These are phyloP conservation scores for Smutsia gigantea DNA, from an alignment of 2,797 vertebrate species.

Conservation along the genomic window DNA sequence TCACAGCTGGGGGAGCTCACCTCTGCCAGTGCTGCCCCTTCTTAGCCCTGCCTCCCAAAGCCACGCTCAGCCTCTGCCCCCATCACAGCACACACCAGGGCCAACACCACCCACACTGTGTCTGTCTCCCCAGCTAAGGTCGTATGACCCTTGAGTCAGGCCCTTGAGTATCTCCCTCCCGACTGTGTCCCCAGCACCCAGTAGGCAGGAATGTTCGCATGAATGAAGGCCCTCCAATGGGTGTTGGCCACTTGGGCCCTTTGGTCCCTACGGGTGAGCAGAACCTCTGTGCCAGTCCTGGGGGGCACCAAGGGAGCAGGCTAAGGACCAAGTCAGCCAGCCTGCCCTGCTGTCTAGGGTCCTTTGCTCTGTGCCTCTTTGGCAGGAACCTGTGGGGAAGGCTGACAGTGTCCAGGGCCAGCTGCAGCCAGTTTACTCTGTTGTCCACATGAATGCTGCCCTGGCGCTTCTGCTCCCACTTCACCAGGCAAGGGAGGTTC, in stretches of 20 bases:
- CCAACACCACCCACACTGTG: not conserved
- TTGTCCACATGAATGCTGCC: not conserved
- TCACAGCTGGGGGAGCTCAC: not conserved
- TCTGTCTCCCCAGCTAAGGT: not conserved
- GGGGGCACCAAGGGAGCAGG: not conserved
- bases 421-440: accelerated
- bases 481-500: not conserved
- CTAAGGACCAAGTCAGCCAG: not conserved
- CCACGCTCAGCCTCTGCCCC: not conserved
- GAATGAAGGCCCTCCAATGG: not conserved
- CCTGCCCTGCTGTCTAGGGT: no score
- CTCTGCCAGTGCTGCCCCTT: not conserved
- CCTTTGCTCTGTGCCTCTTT: not conserved
- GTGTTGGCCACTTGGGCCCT: not conserved
- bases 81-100: no score
- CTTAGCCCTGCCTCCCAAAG: no score
- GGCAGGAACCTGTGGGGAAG: not conserved
- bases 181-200: not conserved
- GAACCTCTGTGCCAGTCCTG: not conserved
- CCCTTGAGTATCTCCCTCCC: not conserved
- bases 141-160: not conserved
- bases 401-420: not conserved
- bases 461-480: not conserved
- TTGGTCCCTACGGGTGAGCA: not conserved
- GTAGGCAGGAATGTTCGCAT: not conserved